Percentiles rank a stretch among this genome's conserved stretches.
These are phyloP conservation scores for Drosophila repletoides DNA, from an alignment of 1,140 invertebrate genomes.

Conservation along the genomic window DNA sequence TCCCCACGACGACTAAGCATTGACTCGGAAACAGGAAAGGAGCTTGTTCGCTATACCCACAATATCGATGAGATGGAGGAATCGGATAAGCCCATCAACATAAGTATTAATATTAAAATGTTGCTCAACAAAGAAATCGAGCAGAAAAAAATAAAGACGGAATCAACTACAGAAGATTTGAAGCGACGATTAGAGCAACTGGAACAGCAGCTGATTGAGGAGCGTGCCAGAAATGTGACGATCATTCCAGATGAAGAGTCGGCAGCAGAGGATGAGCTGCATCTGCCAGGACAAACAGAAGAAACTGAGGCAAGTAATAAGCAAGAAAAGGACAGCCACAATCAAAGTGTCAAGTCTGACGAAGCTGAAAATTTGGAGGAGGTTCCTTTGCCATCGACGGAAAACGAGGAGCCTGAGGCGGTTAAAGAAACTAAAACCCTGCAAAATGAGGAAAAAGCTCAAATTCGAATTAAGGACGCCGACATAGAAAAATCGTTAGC, in stretches of 20 bases:
- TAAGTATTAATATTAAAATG: slow-evolving; percentile 81
- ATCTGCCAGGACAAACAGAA: neutral
- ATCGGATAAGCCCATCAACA: slow-evolving; percentile 72
- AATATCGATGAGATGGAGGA: slow-evolving; percentile 69
- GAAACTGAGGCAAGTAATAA: neutral
- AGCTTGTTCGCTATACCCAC: slow-evolving; percentile 69
- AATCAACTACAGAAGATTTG: slow-evolving; percentile 58
- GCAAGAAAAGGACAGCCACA: slow-evolving; percentile 51
- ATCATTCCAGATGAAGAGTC: slow-evolving; percentile 9
- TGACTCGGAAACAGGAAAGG: slow-evolving; percentile 68
- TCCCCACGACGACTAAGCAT: slow-evolving; percentile 43
- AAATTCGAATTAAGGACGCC: slow-evolving; percentile 28
- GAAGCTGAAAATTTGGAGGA: slow-evolving; percentile 41
- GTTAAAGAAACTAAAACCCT: slow-evolving; percentile 63
- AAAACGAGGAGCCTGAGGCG: slow-evolving; percentile 36
- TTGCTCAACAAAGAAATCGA: slow-evolving; percentile 64
- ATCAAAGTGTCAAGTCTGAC: slow-evolving; percentile 50
- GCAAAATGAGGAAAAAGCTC: slow-evolving; percentile 58
- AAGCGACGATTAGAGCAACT: slow-evolving; percentile 52
- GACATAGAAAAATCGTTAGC: neutral
- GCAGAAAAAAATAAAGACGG: slow-evolving; percentile 23
- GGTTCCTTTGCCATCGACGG: neutral
- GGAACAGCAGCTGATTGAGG: slow-evolving; percentile 58
- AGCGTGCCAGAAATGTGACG: slow-evolving; percentile 51
- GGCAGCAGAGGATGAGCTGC: neutral